Evolutionary conservation across 2,888 invertebrate species (phyloP).

Genomic region (Limenitis camilla): DNA sequence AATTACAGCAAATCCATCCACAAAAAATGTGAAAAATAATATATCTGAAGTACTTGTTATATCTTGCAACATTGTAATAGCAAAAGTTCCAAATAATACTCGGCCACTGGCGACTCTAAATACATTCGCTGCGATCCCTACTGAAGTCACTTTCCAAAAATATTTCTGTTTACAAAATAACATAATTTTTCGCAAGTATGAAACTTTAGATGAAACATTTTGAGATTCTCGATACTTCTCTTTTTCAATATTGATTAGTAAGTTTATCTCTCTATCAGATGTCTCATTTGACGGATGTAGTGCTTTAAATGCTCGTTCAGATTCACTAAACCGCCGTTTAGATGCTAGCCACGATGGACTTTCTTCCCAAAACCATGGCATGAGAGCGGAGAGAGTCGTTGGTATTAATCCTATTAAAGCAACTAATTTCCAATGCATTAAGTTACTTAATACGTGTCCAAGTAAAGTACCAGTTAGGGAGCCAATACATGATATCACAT

Average conservation of each 20-base stretch:
- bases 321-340: slow-evolving; percentile 30
- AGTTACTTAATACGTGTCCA: slow-evolving; percentile 25
- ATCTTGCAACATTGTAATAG: too few species aligned
- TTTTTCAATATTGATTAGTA: slow-evolving; percentile 19
- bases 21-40: too few species aligned
- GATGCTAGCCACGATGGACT: slow-evolving; percentile 33
- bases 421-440: slow-evolving; percentile 28
- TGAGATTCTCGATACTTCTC: too few species aligned
- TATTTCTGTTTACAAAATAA: too few species aligned
- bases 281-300: slow-evolving; percentile 23
- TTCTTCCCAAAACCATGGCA: slow-evolving; percentile 30
- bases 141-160: too few species aligned
- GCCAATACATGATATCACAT: slow-evolving; percentile 20
- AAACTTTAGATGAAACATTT: too few species aligned
- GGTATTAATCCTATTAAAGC: slow-evolving; percentile 27
- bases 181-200: too few species aligned
- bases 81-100: too few species aligned
- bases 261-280: slow-evolving; percentile 15
- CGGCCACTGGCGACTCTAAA: too few species aligned
- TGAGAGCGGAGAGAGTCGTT: slow-evolving; percentile 17
- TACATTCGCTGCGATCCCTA: too few species aligned
- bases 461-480: slow-evolving; percentile 21
- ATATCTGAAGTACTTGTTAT: too few species aligned
- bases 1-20: too few species aligned
- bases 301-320: slow-evolving; percentile 23